A percentile compares a stretch with the other conserved stretches of the same genome.
These are phyloP conservation scores for Bubo scandiacus DNA, from an alignment of 2,113 vertebrate genomes.

Conservation along the genomic window DNA sequence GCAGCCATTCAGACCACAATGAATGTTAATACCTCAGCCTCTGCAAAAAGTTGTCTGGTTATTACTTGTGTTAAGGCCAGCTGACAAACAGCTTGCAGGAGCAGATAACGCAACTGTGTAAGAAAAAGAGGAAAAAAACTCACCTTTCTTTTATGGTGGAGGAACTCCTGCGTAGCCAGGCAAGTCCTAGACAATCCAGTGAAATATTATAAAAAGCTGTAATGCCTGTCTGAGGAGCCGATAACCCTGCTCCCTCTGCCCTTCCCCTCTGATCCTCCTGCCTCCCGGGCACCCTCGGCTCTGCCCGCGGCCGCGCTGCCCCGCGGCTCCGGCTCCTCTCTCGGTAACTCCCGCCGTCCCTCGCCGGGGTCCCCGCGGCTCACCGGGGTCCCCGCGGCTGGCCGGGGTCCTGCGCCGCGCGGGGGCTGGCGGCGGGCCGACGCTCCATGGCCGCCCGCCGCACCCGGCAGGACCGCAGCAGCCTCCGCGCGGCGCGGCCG, in stretches of 20 bases:
- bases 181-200: neutral
- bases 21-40: neutral
- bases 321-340: too few species aligned
- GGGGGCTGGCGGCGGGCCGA: neutral
- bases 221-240: neutral
- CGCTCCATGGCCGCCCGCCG: neutral
- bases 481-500: neutral
- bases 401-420: neutral
- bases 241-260: constrained; percentile 7
- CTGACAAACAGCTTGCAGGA: neutral
- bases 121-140: neutral
- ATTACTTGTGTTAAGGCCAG: neutral
- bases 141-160: neutral
- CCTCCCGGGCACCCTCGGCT: neutral
- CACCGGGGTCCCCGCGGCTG: constrained; percentile 14
- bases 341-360: too few species aligned
- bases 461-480: neutral
- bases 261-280: constrained; percentile 7
- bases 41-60: constrained; percentile 45
- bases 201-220: neutral
- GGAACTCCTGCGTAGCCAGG: neutral
- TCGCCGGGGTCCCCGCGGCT: neutral
- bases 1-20: neutral
- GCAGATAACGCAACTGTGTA: neutral
- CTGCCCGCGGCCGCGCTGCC: neutral